Percentiles rank a stretch among this genome's conserved stretches.
Evolutionary conservation across 2,888 invertebrate species (phyloP).

Genomic region (Nomada hirtipes): DNA sequence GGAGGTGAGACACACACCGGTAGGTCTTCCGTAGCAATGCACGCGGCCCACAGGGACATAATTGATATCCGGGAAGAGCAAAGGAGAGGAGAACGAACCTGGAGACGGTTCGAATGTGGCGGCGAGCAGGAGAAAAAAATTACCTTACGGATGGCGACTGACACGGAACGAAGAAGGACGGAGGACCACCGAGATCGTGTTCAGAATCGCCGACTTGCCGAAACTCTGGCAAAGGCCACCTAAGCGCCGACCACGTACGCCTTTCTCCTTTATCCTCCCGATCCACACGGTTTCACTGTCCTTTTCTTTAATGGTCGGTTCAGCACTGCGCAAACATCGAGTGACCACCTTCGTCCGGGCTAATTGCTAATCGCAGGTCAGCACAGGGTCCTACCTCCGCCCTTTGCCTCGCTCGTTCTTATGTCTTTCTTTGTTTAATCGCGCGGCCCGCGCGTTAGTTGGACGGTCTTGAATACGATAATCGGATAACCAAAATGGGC

Average conservation of each 20-base stretch:
- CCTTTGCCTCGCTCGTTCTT: slow-evolving; percentile 37
- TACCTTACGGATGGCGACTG: slow-evolving; percentile 55
- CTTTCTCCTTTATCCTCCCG: slow-evolving; percentile 1
- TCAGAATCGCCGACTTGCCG: slow-evolving; percentile 66
- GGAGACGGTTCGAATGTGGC: slow-evolving; percentile 34
- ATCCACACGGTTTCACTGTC: slow-evolving; percentile 9
- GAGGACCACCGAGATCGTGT: slow-evolving; percentile 76
- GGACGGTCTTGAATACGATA: background rate
- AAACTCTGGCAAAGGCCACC: slow-evolving; percentile 68
- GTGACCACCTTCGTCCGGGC: slow-evolving; percentile 64
- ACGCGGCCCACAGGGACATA: slow-evolving; percentile 73
- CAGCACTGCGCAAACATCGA: slow-evolving; percentile 73
- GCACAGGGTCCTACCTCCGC: slow-evolving; percentile 48
- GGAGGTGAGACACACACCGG: slow-evolving; percentile 74
- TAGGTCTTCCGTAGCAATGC: slow-evolving; percentile 70
- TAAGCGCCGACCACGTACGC: slow-evolving; percentile 57
- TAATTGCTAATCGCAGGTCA: slow-evolving; percentile 77
- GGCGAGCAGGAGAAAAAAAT: slow-evolving; percentile 66
- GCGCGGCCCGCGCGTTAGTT: background rate
- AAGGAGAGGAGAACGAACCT: slow-evolving; percentile 55
- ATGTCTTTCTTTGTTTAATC: slow-evolving; percentile 17
- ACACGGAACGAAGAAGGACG: slow-evolving; percentile 58
- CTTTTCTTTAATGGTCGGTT: slow-evolving; percentile 70
- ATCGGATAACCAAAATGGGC: background rate
- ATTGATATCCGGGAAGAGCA: slow-evolving; percentile 77